These are phyloP conservation scores for Aldabrachelys gigantea DNA, from an alignment of 2,113 vertebrate species.

Conservation along the genomic window DNA sequence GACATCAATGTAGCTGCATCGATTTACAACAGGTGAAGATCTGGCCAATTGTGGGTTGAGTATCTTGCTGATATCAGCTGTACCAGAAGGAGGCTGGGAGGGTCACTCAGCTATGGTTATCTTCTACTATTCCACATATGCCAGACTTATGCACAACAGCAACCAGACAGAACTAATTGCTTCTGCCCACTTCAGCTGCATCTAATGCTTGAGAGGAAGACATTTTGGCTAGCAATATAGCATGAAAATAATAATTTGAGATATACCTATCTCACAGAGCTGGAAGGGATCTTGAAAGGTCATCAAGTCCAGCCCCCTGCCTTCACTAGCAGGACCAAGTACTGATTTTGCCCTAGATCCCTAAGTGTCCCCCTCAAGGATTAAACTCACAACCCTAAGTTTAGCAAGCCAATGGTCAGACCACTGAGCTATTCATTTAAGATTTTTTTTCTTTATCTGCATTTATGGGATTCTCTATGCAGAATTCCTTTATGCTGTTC, in stretches of 20 bases:
- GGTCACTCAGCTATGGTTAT: neutral
- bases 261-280: no score
- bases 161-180: neutral
- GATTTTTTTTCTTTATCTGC: neutral
- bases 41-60: neutral
- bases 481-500: neutral
- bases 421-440: neutral
- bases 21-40: neutral
- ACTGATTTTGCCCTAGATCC: no score
- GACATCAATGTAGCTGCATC: neutral
- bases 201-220: neutral
- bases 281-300: no score
- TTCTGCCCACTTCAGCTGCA: neutral
- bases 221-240: accelerated
- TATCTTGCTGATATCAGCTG: neutral
- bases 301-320: no score
- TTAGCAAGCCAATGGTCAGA: no score
- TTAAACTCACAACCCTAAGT: no score
- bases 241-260: neutral
- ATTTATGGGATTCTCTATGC: accelerated
- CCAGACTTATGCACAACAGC: neutral
- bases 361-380: no score
- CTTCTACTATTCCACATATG: neutral
- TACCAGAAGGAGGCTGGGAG: neutral
- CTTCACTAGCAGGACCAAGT: no score